Evolutionary conservation across 1,140 invertebrate genomes (phyloP), one percentile per base, ranked within the genome.

Genomic region (Berghia stephanieae): DNA sequence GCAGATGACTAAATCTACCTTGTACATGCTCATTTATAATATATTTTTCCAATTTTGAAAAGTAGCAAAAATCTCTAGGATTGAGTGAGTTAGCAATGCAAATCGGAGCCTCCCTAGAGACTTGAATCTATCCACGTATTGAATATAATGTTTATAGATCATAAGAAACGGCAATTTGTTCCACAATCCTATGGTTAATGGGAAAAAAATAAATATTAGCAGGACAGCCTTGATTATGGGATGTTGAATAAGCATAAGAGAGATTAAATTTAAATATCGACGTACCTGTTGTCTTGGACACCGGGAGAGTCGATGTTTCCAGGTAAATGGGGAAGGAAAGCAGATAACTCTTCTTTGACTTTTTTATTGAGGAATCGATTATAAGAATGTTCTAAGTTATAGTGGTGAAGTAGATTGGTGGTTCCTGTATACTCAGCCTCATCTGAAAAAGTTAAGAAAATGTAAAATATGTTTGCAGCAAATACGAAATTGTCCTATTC

Each of bases 341-440:
- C 96, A 46, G 96, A 97, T 63, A 98, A 89, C 77, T 96, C 96
- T 89, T 98, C 96, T 88, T 97, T 98, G 5, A 97, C 92, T 83
- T 90, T 98, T 87, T 98, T 97, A n/a, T 96, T 96, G 91, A 96
- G 97, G 90, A 98, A 98, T 92, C 98, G 98, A 90, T 95, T 98
- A 89, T 98, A 98, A 31, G 96, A 96, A 90, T 98, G 96, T 90
- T 98, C 96, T 57, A 99, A 91, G 73, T 95, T 95, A 94, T 98
- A 95, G 92, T 96, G 94, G 82, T 93, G 93, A 94, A 99, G 97
- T 89, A 99, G 93, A 92, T 99, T 98, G 81, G 95, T 97, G 85
- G 96, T 96, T 78, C 97, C 97, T 69, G 97, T 98, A 76, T 97
- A 91, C 90, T 98, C 96, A 89, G 94, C 95, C 91, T 96, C 94